phyloP scores from a whole-genome alignment of 2,888 invertebrate species.

The Malachius bipustulatus region DNA sequence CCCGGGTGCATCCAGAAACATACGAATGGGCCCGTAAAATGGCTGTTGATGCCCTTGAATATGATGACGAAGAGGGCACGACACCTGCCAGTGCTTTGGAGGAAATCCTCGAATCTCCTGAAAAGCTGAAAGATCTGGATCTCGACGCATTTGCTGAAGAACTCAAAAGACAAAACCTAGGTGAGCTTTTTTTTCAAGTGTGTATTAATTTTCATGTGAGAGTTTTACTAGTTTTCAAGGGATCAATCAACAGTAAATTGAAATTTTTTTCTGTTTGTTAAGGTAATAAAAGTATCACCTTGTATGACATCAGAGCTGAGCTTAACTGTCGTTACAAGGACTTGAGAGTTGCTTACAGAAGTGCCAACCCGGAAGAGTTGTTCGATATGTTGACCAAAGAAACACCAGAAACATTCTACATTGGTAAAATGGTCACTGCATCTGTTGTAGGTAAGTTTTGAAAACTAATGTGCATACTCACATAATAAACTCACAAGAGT shows the following conservation, averaged over 20 bases:
- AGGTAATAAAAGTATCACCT: conserved; percentile 79
- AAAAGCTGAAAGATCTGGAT: conserved; percentile 88
- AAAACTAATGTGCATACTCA: too few species aligned
- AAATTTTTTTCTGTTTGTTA: conserved; percentile 8
- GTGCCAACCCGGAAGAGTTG: conserved; percentile 73
- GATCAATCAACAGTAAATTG: neutral
- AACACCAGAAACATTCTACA: conserved; percentile 85
- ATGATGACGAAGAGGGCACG: conserved; percentile 93
- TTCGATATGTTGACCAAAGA: conserved; percentile 96
- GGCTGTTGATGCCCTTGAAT: conserved; percentile 98
- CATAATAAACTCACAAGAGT: too few species aligned
- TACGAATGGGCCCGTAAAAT: conserved; percentile 99
- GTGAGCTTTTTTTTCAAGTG: conserved; percentile 16
- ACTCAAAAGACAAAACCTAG: conserved; percentile 68
- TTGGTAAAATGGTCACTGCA: conserved; percentile 74
- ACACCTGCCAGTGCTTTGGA: conserved; percentile 96
- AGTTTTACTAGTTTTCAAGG: neutral
- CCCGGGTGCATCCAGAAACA: conserved; percentile 96
- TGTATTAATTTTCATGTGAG: too few species aligned
- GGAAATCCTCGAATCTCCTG: conserved; percentile 92
- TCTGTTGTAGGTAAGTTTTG: conserved; percentile 43
- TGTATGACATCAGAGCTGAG: conserved; percentile 95
- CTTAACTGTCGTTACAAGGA: conserved; percentile 90
- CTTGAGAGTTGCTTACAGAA: conserved; percentile 61
- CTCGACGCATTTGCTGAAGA: conserved; percentile 98